Conservation (phyloP, 53 echinoderm and acorn worm genomes). For the Zoroaster sp. region DNA sequence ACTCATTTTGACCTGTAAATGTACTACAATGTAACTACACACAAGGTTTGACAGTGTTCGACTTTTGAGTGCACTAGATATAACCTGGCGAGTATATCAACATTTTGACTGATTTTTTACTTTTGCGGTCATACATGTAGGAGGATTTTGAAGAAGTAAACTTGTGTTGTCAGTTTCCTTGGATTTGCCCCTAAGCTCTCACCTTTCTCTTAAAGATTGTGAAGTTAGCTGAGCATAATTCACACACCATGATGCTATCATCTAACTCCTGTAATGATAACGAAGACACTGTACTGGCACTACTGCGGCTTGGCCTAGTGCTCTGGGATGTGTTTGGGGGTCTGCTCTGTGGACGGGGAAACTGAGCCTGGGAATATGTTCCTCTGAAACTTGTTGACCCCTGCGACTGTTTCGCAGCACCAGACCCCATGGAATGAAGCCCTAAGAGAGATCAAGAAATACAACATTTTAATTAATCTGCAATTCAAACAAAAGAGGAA, state of each 20-base stretch:
- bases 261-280: not conserved
- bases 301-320: not conserved
- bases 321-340: not conserved
- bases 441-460: not conserved
- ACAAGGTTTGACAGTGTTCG: too few species aligned
- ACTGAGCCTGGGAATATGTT: not conserved
- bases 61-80: too few species aligned
- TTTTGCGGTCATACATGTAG: too few species aligned
- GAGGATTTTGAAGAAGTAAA: too few species aligned
- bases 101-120: too few species aligned
- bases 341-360: slow-evolving; percentile 15
- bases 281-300: not conserved
- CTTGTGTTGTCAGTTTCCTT: not conserved
- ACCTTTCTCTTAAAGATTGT: slow-evolving; percentile 89
- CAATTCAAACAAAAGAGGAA: too few species aligned
- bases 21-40: too few species aligned
- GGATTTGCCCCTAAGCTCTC: not conserved
- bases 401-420: slow-evolving; percentile 14
- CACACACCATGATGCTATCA: slow-evolving; percentile 84
- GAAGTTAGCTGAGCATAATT: slow-evolving; percentile 83
- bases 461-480: too few species aligned
- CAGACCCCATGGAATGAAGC: slow-evolving; percentile 46
- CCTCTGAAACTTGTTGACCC: slow-evolving; percentile 22
- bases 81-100: too few species aligned
- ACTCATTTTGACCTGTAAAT: too few species aligned